Percentiles rank a stretch among this genome's conserved stretches.
These are phyloP conservation scores for Drosophila melanosoma DNA, from an alignment of 2,888 invertebrate genomes.

Conservation along the genomic window DNA sequence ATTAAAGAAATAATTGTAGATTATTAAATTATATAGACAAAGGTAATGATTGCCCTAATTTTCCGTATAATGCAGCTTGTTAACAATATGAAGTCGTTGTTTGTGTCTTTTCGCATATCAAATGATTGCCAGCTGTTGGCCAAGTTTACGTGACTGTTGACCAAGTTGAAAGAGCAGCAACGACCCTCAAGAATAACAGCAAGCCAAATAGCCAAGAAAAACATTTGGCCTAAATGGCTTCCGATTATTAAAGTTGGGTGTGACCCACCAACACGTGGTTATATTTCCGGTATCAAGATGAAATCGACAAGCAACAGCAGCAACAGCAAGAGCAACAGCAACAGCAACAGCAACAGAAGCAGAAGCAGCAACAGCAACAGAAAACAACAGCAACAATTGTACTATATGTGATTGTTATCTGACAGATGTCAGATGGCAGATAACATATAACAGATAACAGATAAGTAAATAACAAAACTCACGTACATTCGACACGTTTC, in stretches of 20 bases:
- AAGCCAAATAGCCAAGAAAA: constrained; percentile 2
- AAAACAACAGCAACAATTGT: constrained; percentile 3
- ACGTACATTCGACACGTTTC: constrained; percentile 68
- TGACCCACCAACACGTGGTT: constrained; percentile 63
- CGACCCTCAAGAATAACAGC: neutral
- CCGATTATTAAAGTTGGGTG: constrained; percentile 31
- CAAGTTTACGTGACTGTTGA: constrained; percentile 58
- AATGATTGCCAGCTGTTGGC: constrained; percentile 29
- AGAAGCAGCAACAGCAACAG: neutral
- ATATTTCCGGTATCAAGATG: constrained; percentile 46
- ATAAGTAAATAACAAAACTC: constrained; percentile 63
- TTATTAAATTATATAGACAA: neutral
- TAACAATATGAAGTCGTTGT: neutral
- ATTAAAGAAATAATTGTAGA: neutral
- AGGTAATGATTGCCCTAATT: neutral
- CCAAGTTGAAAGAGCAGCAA: constrained; percentile 18
- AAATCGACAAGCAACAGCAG: constrained; percentile 32
- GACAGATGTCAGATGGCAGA: constrained; percentile 25
- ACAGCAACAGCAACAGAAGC: neutral
- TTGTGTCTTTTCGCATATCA: constrained; percentile 2
- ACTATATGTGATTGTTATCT: constrained; percentile 44
- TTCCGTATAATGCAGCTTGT: neutral
- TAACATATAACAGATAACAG: constrained; percentile 33
- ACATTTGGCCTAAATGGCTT: constrained; percentile 29
- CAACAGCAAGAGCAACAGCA: neutral